Conservation (phyloP, 30 jellyfish, hydroid and myxozoan species). For the Chrysaora quinquecirrha region DNA sequence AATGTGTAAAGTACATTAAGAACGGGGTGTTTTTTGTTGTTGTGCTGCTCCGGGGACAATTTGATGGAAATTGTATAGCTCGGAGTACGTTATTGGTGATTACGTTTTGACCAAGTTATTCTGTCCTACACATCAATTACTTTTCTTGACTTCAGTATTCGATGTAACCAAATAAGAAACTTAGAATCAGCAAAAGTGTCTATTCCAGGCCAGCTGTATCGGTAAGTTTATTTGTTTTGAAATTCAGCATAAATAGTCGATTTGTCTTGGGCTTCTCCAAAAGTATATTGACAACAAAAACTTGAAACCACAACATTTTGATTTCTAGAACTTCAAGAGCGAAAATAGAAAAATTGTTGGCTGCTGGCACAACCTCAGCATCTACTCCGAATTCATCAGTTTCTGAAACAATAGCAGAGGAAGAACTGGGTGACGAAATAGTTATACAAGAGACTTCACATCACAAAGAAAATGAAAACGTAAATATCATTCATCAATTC, state of each 20-base stretch:
- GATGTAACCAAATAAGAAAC: constrained; percentile 84
- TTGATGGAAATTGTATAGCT: too few species aligned
- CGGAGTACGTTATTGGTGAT: too few species aligned
- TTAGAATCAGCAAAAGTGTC: constrained; percentile 91
- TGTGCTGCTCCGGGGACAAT: too few species aligned
- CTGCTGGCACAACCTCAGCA: not conserved
- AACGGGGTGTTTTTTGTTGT: too few species aligned
- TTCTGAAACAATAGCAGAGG: constrained; percentile 50
- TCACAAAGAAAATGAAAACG: not conserved
- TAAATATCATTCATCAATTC: too few species aligned
- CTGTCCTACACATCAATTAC: too few species aligned
- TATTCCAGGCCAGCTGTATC: constrained; percentile 82
- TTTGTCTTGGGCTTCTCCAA: not conserved
- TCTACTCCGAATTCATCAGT: constrained; percentile 21
- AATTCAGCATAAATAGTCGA: too few species aligned
- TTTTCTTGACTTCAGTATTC: constrained; percentile 48
- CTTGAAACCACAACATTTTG: too few species aligned
- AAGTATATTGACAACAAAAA: too few species aligned
- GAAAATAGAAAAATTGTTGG: constrained; percentile 7
- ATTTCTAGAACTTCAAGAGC: constrained; percentile 1
- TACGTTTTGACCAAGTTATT: too few species aligned
- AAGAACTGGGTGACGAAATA: constrained; percentile 60
- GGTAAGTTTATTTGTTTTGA: constrained; percentile 36
- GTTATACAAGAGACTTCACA: constrained; percentile 9
- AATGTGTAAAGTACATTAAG: too few species aligned